A percentile compares a stretch with the other conserved stretches of the same genome.
phyloP scores from a whole-genome alignment of 2,113 vertebrate species.

The Dicaeum eximium region DNA sequence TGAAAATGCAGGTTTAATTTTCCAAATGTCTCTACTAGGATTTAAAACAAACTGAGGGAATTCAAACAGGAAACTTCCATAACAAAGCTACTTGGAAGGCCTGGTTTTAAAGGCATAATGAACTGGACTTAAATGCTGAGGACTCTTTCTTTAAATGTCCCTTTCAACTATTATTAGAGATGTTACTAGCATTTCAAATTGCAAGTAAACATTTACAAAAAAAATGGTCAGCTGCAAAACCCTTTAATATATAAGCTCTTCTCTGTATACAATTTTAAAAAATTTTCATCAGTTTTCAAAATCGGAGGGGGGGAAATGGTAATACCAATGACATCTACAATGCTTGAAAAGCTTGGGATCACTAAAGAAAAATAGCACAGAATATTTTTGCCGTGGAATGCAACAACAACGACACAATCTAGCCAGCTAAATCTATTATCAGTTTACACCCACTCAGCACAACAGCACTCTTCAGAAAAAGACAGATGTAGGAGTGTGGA shows the following conservation, averaged over 20 bases:
- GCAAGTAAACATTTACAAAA: not conserved
- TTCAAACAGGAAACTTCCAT: not conserved
- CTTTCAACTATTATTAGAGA: not conserved
- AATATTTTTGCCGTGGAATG: not conserved
- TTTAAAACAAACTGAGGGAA: not conserved
- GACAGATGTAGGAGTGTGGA: slow-evolving; percentile 28
- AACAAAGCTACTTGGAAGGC: not conserved
- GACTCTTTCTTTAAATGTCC: not conserved
- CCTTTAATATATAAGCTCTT: not conserved
- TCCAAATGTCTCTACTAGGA: not conserved
- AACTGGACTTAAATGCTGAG: not conserved
- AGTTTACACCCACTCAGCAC: slow-evolving; percentile 7
- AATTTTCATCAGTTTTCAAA: not conserved
- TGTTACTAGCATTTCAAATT: not conserved
- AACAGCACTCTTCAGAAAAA: not conserved
- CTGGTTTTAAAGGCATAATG: not conserved
- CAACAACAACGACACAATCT: not conserved
- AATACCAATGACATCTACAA: not conserved
- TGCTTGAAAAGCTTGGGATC: not conserved
- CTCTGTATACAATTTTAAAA: not conserved
- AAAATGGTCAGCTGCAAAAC: not conserved
- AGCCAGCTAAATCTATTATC: not conserved
- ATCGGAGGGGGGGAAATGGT: not conserved
- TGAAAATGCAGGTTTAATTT: not conserved
- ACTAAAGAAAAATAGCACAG: not conserved